A percentile compares a stretch with the other conserved stretches of the same genome.
Conservation (phyloP, 1,140 invertebrate species). For the Bombus vancouverensis region DNA sequence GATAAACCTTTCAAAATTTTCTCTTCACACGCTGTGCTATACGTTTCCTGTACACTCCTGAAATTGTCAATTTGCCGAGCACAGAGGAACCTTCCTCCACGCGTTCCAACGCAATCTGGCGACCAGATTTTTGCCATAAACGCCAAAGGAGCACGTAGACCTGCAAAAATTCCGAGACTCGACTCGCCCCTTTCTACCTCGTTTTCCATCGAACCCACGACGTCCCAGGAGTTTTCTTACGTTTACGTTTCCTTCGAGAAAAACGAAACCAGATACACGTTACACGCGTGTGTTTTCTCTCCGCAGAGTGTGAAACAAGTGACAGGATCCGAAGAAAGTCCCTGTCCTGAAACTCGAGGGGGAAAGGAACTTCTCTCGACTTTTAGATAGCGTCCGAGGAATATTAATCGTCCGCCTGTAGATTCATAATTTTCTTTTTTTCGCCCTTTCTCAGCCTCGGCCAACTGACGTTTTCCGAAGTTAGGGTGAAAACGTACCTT, state of each 20-base stretch:
- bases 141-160: too few species aligned
- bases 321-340: background rate
- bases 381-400: too few species aligned
- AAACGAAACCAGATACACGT: background rate
- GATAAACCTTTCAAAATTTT: too few species aligned
- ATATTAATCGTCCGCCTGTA: constrained; percentile 19
- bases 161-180: constrained; percentile 6
- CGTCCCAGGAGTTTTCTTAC: background rate
- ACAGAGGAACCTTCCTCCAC: background rate
- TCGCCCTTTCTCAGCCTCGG: background rate
- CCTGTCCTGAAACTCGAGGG: background rate
- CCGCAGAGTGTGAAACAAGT: background rate
- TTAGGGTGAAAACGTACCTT: background rate
- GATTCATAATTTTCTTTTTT: constrained; percentile 19
- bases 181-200: background rate
- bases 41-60: too few species aligned
- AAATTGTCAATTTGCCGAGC: too few species aligned
- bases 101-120: constrained; percentile 15
- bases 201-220: background rate
- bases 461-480: constrained; percentile 15
- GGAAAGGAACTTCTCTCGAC: background rate
- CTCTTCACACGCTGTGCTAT: too few species aligned
- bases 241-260: background rate
- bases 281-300: background rate
- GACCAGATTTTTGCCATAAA: constrained; percentile 11